Evolutionary conservation across 2,888 invertebrate genomes (phyloP), one percentile per base, ranked within the genome.

Genomic region (Itoplectis maculator): DNA sequence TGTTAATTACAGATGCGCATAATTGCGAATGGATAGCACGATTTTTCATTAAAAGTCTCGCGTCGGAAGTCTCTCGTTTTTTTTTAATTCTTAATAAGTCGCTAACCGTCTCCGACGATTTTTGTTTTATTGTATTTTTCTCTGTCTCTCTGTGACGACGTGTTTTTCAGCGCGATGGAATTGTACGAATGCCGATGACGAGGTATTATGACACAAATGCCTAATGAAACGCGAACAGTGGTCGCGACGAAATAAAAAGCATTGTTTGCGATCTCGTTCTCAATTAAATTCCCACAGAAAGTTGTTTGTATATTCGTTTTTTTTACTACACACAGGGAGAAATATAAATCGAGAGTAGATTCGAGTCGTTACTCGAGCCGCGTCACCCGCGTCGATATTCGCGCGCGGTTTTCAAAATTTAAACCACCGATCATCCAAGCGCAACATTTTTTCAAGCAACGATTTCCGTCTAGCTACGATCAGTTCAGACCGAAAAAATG

Each of bases 1-100:
- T 78, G 70, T 78, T 82, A 82, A 79, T 82, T 79, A 82, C 82
- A 82, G 75, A 82, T 79, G 78, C 78, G 74, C 59, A 54, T 72
- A 70, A 20, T 70, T 45, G 56, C 75, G 59, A 82, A 72, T 72
- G 66, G 13, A 72, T 63, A 77, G 77, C 68, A 78, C 77, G 81
- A 78, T 78, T 69, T 47, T 37, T 45, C 54, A 45, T 45, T 56
- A 42, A 13, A 61, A 68, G 23, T 66, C 47, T 82, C 70, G 61
- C 68, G 65, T 66, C 66, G 78, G 73, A 82, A 79, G 78, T 59
- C 6, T 51, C 20, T 49, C 18, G 66, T 59, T 40, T 61, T 18
- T 42, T 61, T 63, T 40, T 20, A 37, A 37, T 51, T 72, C 23
- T n/a, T 8, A 49, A 20, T 29, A 59, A 49, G 37, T 73, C 37